These are phyloP conservation scores for Diacarnus erythraeanus DNA, from an alignment of 37 sponge, comb jelly and placozoan genomes.

Conservation along the genomic window DNA sequence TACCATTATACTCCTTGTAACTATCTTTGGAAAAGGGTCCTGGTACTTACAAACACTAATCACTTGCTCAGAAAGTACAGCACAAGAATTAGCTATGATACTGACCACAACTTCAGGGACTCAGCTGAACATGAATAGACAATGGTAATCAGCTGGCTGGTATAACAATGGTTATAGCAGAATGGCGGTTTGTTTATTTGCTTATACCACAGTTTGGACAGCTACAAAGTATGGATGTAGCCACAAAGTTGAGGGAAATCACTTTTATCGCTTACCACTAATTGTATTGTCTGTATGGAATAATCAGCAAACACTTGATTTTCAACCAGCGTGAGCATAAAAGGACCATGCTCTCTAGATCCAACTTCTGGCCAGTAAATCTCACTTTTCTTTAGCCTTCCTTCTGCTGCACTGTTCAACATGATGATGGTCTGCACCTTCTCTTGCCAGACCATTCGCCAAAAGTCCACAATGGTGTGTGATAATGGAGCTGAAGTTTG, in stretches of 20 bases:
- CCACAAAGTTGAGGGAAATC: too few species aligned
- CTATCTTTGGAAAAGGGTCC: too few species aligned
- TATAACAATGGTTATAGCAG: background rate
- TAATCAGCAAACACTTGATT: constrained; percentile 40
- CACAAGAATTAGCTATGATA: too few species aligned
- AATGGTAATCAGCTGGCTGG: background rate
- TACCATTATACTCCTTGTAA: too few species aligned
- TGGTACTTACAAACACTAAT: too few species aligned
- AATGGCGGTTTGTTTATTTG: too few species aligned
- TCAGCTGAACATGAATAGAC: too few species aligned
- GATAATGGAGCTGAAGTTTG: constrained; percentile 12
- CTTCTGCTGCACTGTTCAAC: constrained; percentile 41
- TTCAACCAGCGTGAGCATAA: constrained; percentile 33
- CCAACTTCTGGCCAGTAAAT: constrained; percentile 49
- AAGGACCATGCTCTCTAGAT: constrained; percentile 18
- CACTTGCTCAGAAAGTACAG: too few species aligned
- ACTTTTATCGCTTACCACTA: background rate
- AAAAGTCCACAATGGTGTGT: constrained; percentile 33
- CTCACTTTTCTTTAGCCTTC: constrained; percentile 32
- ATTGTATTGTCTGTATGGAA: constrained; percentile 18
- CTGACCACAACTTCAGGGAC: too few species aligned
- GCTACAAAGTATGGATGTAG: too few species aligned
- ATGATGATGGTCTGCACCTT: constrained; percentile 41
- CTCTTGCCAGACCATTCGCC: constrained; percentile 57
- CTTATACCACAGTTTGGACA: too few species aligned